These are phyloP conservation scores for Leptonema lineaticorne DNA, from an alignment of 1,140 invertebrate species.

Conservation along the genomic window DNA sequence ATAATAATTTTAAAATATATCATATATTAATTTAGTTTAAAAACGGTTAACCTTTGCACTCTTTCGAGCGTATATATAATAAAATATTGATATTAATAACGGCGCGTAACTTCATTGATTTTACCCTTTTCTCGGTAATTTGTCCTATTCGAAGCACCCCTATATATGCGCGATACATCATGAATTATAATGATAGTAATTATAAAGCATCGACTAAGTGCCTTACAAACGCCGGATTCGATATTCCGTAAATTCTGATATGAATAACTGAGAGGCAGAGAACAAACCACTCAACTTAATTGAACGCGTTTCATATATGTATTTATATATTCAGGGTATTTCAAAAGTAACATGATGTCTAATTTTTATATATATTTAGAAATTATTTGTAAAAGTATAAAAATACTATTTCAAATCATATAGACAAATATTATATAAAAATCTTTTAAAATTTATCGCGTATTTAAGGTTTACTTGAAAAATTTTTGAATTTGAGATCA, in stretches of 20 bases:
- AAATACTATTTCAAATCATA: too few species aligned
- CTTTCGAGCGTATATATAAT: not conserved
- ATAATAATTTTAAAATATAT: not conserved
- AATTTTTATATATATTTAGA: too few species aligned
- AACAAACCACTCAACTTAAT: conserved; percentile 25
- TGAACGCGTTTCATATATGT: not conserved
- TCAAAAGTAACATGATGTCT: too few species aligned
- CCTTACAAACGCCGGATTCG: not conserved
- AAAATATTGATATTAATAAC: conserved; percentile 28
- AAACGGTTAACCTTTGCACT: not conserved
- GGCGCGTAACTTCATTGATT: conserved; percentile 13
- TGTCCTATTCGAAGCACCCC: conserved; percentile 1
- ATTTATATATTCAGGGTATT: not conserved
- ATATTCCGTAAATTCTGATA: not conserved
- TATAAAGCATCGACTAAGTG: conserved; percentile 30
- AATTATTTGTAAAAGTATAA: too few species aligned
- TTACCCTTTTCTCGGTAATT: conserved; percentile 12
- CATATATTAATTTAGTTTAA: not conserved
- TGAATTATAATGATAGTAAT: conserved; percentile 35
- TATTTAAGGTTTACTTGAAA: too few species aligned
- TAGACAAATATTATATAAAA: too few species aligned
- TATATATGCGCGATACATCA: not conserved
- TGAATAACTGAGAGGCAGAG: not conserved
- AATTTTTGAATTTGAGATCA: too few species aligned
- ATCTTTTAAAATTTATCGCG: too few species aligned